Base-by-base conservation (phyloP, 2,888 invertebrate species). In the Stegophylla sp. region DNA sequence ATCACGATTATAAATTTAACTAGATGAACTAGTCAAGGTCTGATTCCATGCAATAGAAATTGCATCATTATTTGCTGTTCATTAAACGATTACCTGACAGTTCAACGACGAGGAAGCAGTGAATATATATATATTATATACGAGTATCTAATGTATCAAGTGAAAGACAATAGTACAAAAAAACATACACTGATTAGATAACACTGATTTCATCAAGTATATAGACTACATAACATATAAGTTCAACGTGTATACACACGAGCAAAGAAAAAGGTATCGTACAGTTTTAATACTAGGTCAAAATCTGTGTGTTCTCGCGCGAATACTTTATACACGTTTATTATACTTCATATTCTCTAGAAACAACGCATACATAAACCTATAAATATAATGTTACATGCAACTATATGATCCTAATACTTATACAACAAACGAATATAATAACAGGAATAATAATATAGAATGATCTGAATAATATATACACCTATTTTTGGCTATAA, bases 1-100 rank as follows among this genome's bases (percentile, higher is more conserved):
- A 72, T 56, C 72, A 56, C 72, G 53, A 72, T 56, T 72, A 56
- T 72, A 41, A 20, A 34, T 41, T 53, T 20, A 63, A 28, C 48
- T 51, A 74, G 26, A 15, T 5, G 48, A 74, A 17, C 20, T 9
- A 75, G 45, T 75, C 63, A 75, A 75, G 51, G 75, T 75, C 51
- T 64, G 48, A 63, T 64, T 34, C 45, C 64, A 17, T 23, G 20
- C 20, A 41, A 23, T 15, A 34, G 23, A 51, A 12, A 64, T 75
- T 51, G 64, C 75, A 51, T 51, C 64, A 75, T 51, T 13, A 17
- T 74, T 74, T 61, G 20, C 51, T 20, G 34, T 56, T 23, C 13
- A 51, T 51, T 64, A 23, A 51, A 75, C 45, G 34, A 64, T 75
- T 34, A 53, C 20, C 63, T 51, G 74, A 63, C 74, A 34, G 34